These are phyloP conservation scores for Thunnus albacares DNA, from an alignment of 2,797 vertebrate species.

Conservation along the genomic window DNA sequence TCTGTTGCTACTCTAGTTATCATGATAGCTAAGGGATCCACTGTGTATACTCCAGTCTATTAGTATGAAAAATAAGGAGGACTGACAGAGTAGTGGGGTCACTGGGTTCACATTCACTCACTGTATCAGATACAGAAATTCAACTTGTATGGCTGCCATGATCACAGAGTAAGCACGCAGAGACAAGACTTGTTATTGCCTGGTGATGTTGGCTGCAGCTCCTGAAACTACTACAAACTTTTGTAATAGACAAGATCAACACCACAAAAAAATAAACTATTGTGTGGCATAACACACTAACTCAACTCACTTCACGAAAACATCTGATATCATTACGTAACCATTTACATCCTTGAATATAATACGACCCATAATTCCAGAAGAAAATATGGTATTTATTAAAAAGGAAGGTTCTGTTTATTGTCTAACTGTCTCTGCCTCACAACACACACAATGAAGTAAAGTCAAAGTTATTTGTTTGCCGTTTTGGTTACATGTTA, in stretches of 20 bases:
- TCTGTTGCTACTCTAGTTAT: conserved; percentile 1
- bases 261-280: not conserved
- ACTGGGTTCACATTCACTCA: conserved; percentile 14
- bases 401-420: not conserved
- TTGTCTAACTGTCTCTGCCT: not conserved
- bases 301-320: not conserved
- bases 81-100: not conserved
- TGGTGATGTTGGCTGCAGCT: not conserved
- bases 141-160: conserved; percentile 8
- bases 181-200: conserved; percentile 10
- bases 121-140: conserved; percentile 10
- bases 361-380: too few relatives aligned
- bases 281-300: not conserved
- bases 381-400: too few relatives aligned
- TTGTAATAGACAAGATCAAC: not conserved
- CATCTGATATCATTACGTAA: not conserved
- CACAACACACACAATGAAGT: not conserved
- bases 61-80: conserved; percentile 12
- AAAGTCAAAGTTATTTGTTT: too few relatives aligned
- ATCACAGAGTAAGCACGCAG: not conserved
- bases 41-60: not conserved
- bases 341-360: too few relatives aligned
- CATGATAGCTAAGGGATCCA: not conserved
- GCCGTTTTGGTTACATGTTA: too few relatives aligned
- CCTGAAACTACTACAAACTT: not conserved